These are phyloP conservation scores for Heteractis magnifica DNA, from an alignment of 92 coral and sea anemone species.

Conservation along the genomic window DNA sequence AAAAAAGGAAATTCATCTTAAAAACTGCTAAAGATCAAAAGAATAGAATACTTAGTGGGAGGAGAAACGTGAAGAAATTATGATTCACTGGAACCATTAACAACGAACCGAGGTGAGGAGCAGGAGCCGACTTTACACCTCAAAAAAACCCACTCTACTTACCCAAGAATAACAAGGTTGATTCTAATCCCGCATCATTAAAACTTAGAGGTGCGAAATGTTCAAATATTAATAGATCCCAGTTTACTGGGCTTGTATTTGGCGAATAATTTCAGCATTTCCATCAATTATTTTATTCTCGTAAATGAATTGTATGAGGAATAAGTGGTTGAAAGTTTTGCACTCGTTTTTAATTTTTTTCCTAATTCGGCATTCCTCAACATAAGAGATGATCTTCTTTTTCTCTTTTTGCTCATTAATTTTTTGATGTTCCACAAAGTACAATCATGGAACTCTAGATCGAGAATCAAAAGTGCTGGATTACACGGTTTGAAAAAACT, in stretches of 20 bases:
- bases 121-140: constrained; percentile 53
- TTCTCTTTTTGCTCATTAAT: neutral
- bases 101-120: constrained; percentile 56
- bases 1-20: neutral
- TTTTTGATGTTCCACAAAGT: too few relatives aligned
- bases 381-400: neutral
- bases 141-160: constrained; percentile 31
- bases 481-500: too few relatives aligned
- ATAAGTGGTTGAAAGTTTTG: constrained; percentile 28
- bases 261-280: constrained; percentile 36
- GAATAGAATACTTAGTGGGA: constrained; percentile 19
- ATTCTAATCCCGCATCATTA: constrained; percentile 58
- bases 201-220: constrained; percentile 48
- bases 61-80: constrained; percentile 23
- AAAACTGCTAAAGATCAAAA: constrained; percentile 36
- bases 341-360: neutral
- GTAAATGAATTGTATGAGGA: constrained; percentile 16
- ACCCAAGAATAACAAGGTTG: constrained; percentile 61
- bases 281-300: constrained; percentile 35
- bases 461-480: neutral
- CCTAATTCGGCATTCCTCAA: constrained; percentile 43
- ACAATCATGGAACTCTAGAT: neutral
- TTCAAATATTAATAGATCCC: constrained; percentile 65
- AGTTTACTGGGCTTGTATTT: constrained; percentile 29
- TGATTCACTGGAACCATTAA: constrained; percentile 48